A percentile compares a stretch with the other conserved stretches of the same genome.
Conservation (phyloP, 2,888 invertebrate species). For the Anodontia alba region DNA sequence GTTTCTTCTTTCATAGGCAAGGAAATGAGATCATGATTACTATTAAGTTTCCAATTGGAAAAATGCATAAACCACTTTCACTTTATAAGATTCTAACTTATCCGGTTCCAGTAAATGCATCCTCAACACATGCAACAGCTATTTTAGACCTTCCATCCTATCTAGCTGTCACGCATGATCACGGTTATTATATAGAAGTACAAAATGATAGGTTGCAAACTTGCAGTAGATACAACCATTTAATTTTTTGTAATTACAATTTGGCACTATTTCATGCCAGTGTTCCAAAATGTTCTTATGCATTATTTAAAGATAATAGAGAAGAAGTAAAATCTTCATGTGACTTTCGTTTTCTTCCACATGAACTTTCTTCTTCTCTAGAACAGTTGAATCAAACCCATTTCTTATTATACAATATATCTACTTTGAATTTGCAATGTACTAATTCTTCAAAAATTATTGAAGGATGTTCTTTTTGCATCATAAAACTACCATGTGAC, state of each 20-base stretch:
- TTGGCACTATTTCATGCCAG: background rate
- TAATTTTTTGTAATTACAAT: background rate
- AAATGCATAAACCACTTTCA: background rate
- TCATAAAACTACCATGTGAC: slow-evolving; percentile 35
- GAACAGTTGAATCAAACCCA: slow-evolving; percentile 23
- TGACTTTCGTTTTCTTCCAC: slow-evolving; percentile 14
- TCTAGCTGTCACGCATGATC: background rate
- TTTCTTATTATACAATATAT: slow-evolving; percentile 20
- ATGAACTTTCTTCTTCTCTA: background rate
- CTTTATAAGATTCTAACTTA: background rate
- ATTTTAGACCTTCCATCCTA: slow-evolving; percentile 7
- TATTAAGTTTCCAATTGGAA: slow-evolving; percentile 14
- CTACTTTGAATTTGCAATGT: slow-evolving; percentile 6
- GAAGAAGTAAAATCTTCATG: slow-evolving; percentile 1
- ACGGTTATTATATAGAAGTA: slow-evolving; percentile 14
- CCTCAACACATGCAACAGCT: slow-evolving; percentile 16
- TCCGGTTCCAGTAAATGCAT: slow-evolving; percentile 19
- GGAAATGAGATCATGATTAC: background rate
- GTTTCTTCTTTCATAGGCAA: background rate
- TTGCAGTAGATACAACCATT: background rate
- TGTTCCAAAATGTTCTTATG: background rate
- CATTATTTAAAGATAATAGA: slow-evolving; percentile 12
- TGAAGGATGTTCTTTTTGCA: slow-evolving; percentile 41
- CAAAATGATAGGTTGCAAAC: background rate
- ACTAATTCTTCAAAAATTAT: background rate